Evolutionary conservation across 1,140 invertebrate genomes (phyloP), one percentile per base, ranked within the genome.

Genomic region (Scaptomyza montana): DNA sequence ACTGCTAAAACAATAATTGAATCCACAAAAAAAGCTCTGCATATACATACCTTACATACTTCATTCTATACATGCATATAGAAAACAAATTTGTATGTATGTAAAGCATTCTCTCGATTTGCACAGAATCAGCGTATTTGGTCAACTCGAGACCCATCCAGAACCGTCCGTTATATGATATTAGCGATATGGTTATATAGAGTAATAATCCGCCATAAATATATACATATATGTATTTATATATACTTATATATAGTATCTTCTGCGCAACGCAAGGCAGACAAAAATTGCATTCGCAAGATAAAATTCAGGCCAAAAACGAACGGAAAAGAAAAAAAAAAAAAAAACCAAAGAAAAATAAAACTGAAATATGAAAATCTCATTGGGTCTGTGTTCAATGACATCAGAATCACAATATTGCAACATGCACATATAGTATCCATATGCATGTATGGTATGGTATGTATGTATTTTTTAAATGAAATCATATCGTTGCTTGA

Each of bases 241-340:
- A 16, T 16, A 16, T 16, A 16, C 16, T 1, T 16, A 16, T 16
- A 16, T 16, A 16, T 1, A 5, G 5, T 39, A 39, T 39, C 68
- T 55, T 70, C 67, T 64, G 60, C 46, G 55, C 64, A 46, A 53
- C 66, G 57, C 50, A 69, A 63, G 50, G 59, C 51, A 51, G 28
- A 46, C 30, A 60, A 72, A 72, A 72, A 72, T 67, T 72, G 69
- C 69, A 72, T 4, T 72, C 63, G 57, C 65, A 64, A 74, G 71
- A 74, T 70, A 63, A 74, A 74, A 74, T 74, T 74, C 71, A 56
- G 67, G 71, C 65, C 65, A 74, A 56, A 71, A 74, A 63, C 39
- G 41, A 74, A 64, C 67, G 54, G 66, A 71, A 61, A 71, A 71
- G 57, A 55, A 39, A 51, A 16, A 19, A 41, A 9, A 9, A n/a